phyloP scores from a whole-genome alignment of 2,888 invertebrate genomes.

The Synergus laeviventris region DNA sequence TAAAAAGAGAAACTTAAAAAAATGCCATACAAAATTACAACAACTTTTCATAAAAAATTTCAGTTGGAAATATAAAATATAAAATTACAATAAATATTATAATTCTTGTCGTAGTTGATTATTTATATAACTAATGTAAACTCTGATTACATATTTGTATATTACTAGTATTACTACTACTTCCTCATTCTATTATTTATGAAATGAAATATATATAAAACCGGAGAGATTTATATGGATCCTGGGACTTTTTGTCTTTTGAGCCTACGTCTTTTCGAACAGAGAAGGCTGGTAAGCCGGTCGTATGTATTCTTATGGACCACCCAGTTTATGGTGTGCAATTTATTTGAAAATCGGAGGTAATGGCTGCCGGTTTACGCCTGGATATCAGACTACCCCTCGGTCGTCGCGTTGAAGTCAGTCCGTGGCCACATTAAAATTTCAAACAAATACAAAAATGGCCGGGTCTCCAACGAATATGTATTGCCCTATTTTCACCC shows the following conservation, averaged over 20 bases:
- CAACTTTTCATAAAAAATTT: background rate
- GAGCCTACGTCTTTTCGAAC: background rate
- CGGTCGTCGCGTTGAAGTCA: constrained; percentile 41
- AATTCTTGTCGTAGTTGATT: background rate
- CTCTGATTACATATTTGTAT: background rate
- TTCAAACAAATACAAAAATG: constrained; percentile 71
- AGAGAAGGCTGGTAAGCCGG: constrained; percentile 63
- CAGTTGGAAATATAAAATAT: too few relatives aligned
- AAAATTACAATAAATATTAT: too few relatives aligned
- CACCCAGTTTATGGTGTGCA: constrained; percentile 74
- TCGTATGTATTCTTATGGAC: constrained; percentile 74
- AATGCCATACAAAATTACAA: background rate
- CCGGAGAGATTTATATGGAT: background rate
- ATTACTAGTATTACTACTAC: background rate
- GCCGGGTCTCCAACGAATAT: constrained; percentile 63
- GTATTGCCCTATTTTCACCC: constrained; percentile 65
- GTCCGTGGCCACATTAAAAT: constrained; percentile 70
- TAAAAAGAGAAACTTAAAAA: background rate
- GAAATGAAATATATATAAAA: background rate
- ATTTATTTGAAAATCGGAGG: constrained; percentile 75
- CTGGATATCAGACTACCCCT: constrained; percentile 27
- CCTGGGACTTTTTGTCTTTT: background rate
- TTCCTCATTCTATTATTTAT: background rate
- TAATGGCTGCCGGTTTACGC: constrained; percentile 74
- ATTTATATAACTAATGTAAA: background rate